phyloP scores from a whole-genome alignment of 2,113 vertebrate genomes.

The Eptesicus fuscus region DNA sequence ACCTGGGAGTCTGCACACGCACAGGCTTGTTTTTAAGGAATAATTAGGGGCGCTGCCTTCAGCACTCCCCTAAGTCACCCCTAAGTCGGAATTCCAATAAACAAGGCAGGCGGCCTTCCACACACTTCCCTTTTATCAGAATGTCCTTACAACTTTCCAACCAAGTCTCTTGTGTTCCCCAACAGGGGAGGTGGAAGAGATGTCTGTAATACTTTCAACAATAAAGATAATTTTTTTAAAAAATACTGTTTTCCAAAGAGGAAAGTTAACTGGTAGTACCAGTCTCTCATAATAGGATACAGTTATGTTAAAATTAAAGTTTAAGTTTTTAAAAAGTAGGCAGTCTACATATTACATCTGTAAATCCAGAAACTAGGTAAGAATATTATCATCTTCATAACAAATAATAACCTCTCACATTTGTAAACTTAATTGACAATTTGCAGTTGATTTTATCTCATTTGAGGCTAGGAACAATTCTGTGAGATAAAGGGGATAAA shows the following conservation, averaged over 20 bases:
- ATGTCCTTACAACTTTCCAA: too few relatives aligned
- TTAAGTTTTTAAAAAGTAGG: background rate
- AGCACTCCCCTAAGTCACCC: too few relatives aligned
- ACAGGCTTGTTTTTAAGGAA: too few relatives aligned
- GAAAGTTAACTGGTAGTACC: background rate
- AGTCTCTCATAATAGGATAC: background rate
- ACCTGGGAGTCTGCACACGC: too few relatives aligned
- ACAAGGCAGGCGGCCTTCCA: too few relatives aligned
- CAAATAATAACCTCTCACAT: background rate
- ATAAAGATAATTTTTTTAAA: too few relatives aligned
- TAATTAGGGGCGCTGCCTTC: too few relatives aligned
- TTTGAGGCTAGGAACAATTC: background rate
- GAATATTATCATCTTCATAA: background rate
- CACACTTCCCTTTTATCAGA: too few relatives aligned
- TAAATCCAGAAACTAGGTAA: background rate
- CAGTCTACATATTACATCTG: background rate
- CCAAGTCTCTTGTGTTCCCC: too few relatives aligned
- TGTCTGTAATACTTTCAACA: too few relatives aligned
- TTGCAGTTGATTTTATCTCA: background rate
- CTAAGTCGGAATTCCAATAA: too few relatives aligned
- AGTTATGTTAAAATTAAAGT: background rate
- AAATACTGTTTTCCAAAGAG: background rate
- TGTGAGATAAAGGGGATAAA: background rate
- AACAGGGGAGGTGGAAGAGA: too few relatives aligned
- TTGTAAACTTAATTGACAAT: background rate